A percentile compares a stretch with the other conserved stretches of the same genome.
These are phyloP conservation scores for Rhinogobio ventralis DNA, from an alignment of 2,797 vertebrate species.

Conservation along the genomic window DNA sequence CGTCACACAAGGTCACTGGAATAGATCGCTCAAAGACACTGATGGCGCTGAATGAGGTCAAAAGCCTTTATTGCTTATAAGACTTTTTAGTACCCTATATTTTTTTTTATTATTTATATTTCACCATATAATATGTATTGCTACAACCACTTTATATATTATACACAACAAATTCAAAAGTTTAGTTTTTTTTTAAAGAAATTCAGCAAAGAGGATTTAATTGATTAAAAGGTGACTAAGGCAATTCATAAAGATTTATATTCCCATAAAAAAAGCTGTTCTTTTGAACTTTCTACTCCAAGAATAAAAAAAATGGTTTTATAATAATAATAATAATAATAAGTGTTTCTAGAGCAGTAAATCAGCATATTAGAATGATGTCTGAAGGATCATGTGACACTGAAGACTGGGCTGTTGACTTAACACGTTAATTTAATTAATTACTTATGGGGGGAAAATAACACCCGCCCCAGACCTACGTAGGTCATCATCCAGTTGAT, in stretches of 20 bases:
- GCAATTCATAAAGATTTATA: neutral
- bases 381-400: neutral
- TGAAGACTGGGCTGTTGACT: too few relatives aligned
- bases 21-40: slow-evolving; percentile 23
- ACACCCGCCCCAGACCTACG: too few relatives aligned
- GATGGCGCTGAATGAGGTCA: slow-evolving; percentile 19
- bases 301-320: neutral
- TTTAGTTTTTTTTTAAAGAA: neutral
- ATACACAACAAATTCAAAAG: neutral
- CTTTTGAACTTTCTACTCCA: neutral
- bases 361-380: neutral
- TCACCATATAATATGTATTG: neutral
- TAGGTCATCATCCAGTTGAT: too few relatives aligned
- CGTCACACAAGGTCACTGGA: slow-evolving; percentile 6
- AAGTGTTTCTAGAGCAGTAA: neutral
- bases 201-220: neutral
- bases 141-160: neutral
- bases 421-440: too few relatives aligned
- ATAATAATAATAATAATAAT: too few relatives aligned
- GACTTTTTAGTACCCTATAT: neutral
- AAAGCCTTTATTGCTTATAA: slow-evolving; percentile 9
- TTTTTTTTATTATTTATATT: neutral
- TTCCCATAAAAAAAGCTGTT: neutral
- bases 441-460: too few relatives aligned
- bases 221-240: neutral